These are phyloP conservation scores for Pseudochirops cupreus DNA, from an alignment of 2,797 vertebrate genomes.

Conservation along the genomic window DNA sequence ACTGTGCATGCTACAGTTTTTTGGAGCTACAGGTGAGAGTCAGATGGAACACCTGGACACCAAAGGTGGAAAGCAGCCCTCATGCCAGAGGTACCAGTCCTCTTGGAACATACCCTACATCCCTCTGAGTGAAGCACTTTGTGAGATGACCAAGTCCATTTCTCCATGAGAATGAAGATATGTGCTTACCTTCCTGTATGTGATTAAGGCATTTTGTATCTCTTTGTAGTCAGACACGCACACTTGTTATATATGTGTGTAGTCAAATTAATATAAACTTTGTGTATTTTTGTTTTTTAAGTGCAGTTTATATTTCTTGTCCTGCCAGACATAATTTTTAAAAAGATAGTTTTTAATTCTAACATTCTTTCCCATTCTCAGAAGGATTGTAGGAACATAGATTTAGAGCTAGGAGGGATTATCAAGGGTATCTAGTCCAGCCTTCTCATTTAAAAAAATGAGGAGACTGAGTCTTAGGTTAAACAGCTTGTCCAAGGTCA, in stretches of 20 bases:
- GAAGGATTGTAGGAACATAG: constrained; percentile 9
- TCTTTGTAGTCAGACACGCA: neutral
- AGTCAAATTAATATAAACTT: neutral
- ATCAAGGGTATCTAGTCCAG: neutral
- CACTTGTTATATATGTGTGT: neutral
- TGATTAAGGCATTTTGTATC: neutral
- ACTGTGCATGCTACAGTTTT: too few species aligned
- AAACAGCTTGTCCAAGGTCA: neutral
- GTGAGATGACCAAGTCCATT: constrained; percentile 1
- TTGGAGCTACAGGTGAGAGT: too few species aligned
- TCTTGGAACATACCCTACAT: neutral
- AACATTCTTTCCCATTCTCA: constrained; percentile 48
- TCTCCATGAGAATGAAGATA: neutral
- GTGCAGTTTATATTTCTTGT: constrained; percentile 46
- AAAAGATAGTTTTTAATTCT: constrained; percentile 20
- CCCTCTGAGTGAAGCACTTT: neutral
- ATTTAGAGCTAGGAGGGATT: neutral
- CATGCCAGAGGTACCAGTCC: too few species aligned
- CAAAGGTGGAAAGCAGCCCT: too few species aligned
- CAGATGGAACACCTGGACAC: too few species aligned
- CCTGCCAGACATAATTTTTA: constrained; percentile 17
- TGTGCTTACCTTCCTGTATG: neutral
- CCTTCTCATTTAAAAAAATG: neutral
- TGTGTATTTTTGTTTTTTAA: neutral
- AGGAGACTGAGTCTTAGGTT: neutral